Percentiles rank a stretch among this genome's conserved stretches.
These are phyloP conservation scores for Gortyna flavago DNA, from an alignment of 2,888 invertebrate species.

Conservation along the genomic window DNA sequence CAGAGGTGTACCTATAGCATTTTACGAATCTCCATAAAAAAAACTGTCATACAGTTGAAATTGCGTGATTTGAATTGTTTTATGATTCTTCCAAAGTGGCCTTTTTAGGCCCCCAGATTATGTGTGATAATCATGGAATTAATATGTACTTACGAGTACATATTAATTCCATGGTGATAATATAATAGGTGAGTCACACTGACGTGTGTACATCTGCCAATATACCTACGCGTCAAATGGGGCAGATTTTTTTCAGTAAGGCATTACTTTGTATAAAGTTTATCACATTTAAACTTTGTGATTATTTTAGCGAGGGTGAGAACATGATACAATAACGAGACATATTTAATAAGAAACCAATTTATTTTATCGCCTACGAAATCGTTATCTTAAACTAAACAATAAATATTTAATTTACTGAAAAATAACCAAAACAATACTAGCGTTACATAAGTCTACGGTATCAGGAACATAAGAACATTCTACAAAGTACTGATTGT, in stretches of 20 bases:
- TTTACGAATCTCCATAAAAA: too few species aligned
- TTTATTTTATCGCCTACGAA: slow-evolving; percentile 62
- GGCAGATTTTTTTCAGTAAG: slow-evolving; percentile 17
- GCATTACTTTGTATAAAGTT: slow-evolving; percentile 20
- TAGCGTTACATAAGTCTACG: slow-evolving; percentile 62
- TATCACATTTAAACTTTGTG: slow-evolving; percentile 39
- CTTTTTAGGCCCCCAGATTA: too few species aligned
- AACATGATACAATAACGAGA: slow-evolving; percentile 58
- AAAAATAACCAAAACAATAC: slow-evolving; percentile 67
- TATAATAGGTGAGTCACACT: slow-evolving; percentile 25
- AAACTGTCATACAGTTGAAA: too few species aligned
- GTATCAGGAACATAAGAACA: slow-evolving; percentile 60
- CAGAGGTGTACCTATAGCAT: too few species aligned
- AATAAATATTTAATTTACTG: slow-evolving; percentile 72
- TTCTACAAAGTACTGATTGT: slow-evolving; percentile 53
- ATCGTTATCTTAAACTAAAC: slow-evolving; percentile 70
- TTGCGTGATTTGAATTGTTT: too few species aligned
- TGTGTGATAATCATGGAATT: too few species aligned
- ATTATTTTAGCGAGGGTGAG: slow-evolving; percentile 38
- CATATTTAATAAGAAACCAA: slow-evolving; percentile 60
- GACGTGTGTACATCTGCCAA: slow-evolving; percentile 1
- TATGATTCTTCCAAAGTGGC: too few species aligned
- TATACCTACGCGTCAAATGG: slow-evolving; percentile 18
- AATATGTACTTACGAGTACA: too few species aligned
- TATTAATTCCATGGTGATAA: too few species aligned